A percentile compares a stretch with the other conserved stretches of the same genome.
phyloP scores from a whole-genome alignment of 35 echinoderm and acorn worm genomes.

The Apostichopus japonicus region DNA sequence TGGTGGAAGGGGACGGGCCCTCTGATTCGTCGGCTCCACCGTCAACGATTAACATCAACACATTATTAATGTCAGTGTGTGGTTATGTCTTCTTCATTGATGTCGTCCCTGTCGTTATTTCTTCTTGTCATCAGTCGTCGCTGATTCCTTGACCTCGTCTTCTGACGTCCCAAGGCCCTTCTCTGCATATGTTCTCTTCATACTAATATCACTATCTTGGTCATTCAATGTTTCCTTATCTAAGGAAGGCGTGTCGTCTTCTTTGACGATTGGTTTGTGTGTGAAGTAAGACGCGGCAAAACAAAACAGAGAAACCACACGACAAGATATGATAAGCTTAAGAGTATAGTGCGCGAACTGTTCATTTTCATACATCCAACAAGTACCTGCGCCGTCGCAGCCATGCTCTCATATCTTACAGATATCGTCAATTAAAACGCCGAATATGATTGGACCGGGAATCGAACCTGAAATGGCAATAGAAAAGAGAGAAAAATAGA shows the following conservation, averaged over 20 bases:
- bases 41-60: no score
- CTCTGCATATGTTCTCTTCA: constrained; percentile 46
- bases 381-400: constrained; percentile 55
- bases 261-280: constrained; percentile 16
- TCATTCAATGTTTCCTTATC: no score
- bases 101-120: constrained; percentile 5
- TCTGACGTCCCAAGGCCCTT: constrained; percentile 30
- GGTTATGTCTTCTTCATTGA: constrained; percentile 59
- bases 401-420: constrained; percentile 67
- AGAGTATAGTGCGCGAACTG: background rate
- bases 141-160: no score
- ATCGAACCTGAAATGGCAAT: constrained; percentile 49
- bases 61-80: background rate
- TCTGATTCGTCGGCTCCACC: background rate
- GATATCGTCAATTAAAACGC: constrained; percentile 55
- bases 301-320: constrained; percentile 27
- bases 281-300: constrained; percentile 8
- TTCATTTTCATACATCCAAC: constrained; percentile 74
- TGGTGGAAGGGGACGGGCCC: no score
- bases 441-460: constrained; percentile 77
- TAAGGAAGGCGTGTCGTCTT: background rate
- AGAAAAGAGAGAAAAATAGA: background rate
- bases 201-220: no score
- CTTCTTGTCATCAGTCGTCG: no score
- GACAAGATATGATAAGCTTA: background rate